Base-by-base conservation (phyloP, 2,113 vertebrate genomes). In the Hypomesus transpacificus region DNA sequence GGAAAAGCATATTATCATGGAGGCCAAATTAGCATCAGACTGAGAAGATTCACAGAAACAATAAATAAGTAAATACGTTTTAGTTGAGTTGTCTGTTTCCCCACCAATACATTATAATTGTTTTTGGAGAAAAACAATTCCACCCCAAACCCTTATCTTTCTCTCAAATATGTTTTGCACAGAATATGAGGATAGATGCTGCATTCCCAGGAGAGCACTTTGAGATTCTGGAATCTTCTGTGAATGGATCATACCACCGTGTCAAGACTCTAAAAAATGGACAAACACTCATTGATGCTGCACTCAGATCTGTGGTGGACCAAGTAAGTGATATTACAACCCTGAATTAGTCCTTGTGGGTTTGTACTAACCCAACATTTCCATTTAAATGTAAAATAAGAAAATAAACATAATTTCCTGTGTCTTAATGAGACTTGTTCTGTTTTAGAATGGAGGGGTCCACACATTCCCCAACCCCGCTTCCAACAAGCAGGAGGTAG, bases 401-500 rank as follows among this genome's bases (percentile, higher is more conserved):
- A 34, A 62, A 14, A 14, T 63, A 16, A 31, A 28, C 5, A 17
- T 28, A 17, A 20, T 50, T 54, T 3, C 80, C 20, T 60, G 70
- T 73, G 69, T 72, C 24, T 60, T 51, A 20, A 52, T 68, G 14
- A 80, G 16, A 17, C 61, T 26, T 78, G 68, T 70, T 82, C 9
- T 79, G 1, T 85, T 87, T 78, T 78, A 98, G 96, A 89, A 90
- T 52, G 95, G 95, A 85, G 88, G 82, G 1, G 87, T 94, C 61
- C 93, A 93, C 50, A 68, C 84, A 0, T 89, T 98, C 0, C 75
- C 82, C 62, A 91, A 91, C 70, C 94, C 95, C 0, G 92, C 97
- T 68, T 86, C 82, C 85, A 98, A 94, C 84, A 94, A 95, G 79
- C 97, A 99, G 88, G 96, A 98, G 57, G 94, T 96, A 17, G 96